Evolutionary conservation across 2,888 invertebrate species (phyloP).

Genomic region (Corythucha ciliata): DNA sequence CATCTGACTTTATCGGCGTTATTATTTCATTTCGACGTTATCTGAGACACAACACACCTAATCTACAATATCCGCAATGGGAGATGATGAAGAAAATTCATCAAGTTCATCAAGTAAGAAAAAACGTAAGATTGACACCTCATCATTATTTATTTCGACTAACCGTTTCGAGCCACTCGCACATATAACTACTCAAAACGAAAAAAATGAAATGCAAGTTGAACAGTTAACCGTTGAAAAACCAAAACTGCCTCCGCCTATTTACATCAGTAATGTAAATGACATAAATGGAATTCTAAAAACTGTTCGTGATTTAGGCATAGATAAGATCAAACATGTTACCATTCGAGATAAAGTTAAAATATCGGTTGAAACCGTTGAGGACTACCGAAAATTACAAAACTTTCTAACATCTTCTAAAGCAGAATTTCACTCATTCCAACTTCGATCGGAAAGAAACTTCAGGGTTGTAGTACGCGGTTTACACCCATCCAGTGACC

Average conservation of each 20-base stretch:
- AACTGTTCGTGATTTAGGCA: constrained; percentile 1
- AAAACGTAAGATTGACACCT: constrained; percentile 6
- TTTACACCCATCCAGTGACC: constrained; percentile 14
- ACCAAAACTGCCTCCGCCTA: constrained; percentile 4
- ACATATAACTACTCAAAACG: no score
- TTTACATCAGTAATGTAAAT: constrained; percentile 2
- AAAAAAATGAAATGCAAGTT: constrained; percentile 3
- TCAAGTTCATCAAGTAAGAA: constrained; percentile 1
- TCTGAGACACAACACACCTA: no score
- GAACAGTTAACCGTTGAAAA: not conserved
- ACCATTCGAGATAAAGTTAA: constrained; percentile 14
- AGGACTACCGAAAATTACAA: constrained; percentile 9
- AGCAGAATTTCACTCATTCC: constrained; percentile 10
- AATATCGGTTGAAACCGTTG: not conserved
- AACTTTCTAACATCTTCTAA: constrained; percentile 1
- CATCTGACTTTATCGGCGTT: no score
- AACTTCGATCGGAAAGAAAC: constrained; percentile 6
- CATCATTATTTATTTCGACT: constrained; percentile 1
- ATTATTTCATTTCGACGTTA: no score
- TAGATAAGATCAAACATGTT: constrained; percentile 6
- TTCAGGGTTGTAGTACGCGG: constrained; percentile 15
- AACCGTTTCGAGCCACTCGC: constrained; percentile 3
- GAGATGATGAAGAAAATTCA: no score
- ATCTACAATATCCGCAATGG: no score
- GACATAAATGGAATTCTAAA: constrained; percentile 14